Evolutionary conservation across 1,140 invertebrate genomes (phyloP), one percentile per base, ranked within the genome.

Genomic region (Neodiprion pinetum): DNA sequence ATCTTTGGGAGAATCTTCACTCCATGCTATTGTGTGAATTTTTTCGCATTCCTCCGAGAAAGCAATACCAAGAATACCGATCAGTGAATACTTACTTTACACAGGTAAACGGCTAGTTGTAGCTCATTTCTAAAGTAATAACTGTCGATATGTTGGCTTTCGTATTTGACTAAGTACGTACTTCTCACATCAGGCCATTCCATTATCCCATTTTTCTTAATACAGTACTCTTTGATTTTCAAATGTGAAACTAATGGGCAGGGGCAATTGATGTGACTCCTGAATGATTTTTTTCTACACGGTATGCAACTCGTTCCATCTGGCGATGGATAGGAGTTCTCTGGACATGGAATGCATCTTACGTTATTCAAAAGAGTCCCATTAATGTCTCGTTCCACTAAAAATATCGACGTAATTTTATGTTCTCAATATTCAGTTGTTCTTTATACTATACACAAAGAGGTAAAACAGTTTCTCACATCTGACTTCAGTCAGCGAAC

Each of bases 41-140:
- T 53, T 23, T 73, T 67, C 48, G 17, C 68, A 49, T 79, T 72
- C 2, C 50, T 47, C 9, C 48, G 70, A 61, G 11, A 21, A 77
- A 70, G 49, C 28, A 14, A 53, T 70, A 12, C 28, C 71, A 8
- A 78, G 61, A 70, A 70, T 23, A 40, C 28, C 1, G 5, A 68
- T 69, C 70, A 74, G 75, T 40, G 50, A 50, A 53, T 71, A 72
- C 74, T 80, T 86, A 91, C 91, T 76, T 90, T 86, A 79, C 92
- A 93, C 75, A 90, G 82, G 47, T 88, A 85, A 73, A 88, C 80
- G 8, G 90, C 83, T 50, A 88, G 80, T 74, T 83, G 76, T 17
- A 91, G 79, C 79, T 92, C 83, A 2, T 81, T 83, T 75, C 83
- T 80, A 23, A 93, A 86, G 77, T 91, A 91, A 65, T 83, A 80